Percentiles rank a stretch among this genome's conserved stretches.
These are phyloP conservation scores for Diarsia dahlii DNA, from an alignment of 2,888 invertebrate genomes.

Conservation along the genomic window DNA sequence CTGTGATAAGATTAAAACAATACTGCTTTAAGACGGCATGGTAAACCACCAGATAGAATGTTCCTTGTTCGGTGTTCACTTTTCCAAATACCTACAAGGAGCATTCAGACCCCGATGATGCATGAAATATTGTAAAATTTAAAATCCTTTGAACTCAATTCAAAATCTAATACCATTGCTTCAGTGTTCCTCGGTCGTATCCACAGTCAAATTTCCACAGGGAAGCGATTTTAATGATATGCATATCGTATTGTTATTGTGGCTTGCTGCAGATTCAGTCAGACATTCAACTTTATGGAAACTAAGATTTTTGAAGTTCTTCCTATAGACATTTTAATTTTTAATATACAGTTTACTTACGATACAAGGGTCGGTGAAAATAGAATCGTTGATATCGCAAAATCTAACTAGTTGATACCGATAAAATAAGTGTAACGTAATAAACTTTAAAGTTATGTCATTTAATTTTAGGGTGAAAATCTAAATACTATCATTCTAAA, in stretches of 20 bases:
- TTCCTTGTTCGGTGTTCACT: background rate
- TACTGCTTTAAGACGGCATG: background rate
- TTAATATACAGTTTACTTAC: too few species aligned
- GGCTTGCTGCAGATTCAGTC: background rate
- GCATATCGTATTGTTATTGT: background rate
- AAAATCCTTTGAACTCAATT: background rate
- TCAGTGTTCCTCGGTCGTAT: background rate
- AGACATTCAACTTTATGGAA: background rate
- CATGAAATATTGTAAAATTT: background rate
- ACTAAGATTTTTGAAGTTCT: too few species aligned
- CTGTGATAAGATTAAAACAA: background rate
- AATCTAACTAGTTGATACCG: too few species aligned
- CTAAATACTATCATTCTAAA: background rate
- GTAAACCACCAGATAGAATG: background rate
- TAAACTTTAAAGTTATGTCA: too few species aligned
- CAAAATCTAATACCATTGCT: background rate
- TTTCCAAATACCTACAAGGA: background rate
- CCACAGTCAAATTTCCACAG: background rate
- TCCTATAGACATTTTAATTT: too few species aligned
- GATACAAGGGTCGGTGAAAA: too few species aligned
- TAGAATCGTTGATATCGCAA: too few species aligned
- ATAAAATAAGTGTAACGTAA: too few species aligned
- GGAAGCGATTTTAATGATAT: conserved; percentile 2
- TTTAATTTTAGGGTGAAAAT: background rate
- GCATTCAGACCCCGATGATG: background rate